Evolutionary conservation across 2,797 vertebrate genomes (phyloP).

Genomic region (Serranus cabrilla): DNA sequence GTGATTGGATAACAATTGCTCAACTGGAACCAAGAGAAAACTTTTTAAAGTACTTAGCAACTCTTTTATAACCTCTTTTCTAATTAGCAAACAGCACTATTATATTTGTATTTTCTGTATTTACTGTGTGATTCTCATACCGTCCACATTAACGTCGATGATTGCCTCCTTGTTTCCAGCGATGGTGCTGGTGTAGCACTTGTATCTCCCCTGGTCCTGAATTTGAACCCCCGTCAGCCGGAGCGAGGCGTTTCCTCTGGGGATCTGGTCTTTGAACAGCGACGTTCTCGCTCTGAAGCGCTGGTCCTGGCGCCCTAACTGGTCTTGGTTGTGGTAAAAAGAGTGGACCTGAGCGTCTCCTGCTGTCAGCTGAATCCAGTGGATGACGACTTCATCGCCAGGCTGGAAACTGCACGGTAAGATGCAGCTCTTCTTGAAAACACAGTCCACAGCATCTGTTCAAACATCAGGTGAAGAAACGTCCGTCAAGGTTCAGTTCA

Average conservation of each 20-base stretch:
- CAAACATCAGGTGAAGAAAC: conserved; percentile 9
- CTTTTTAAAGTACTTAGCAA: too few relatives aligned
- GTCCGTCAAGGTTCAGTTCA: not conserved
- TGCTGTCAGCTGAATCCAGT: conserved; percentile 40
- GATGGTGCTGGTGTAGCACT: conserved; percentile 80
- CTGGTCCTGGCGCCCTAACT: conserved; percentile 31
- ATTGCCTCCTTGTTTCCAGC: not conserved
- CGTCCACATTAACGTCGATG: conserved; percentile 61
- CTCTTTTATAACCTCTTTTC: too few relatives aligned
- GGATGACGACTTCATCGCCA: conserved; percentile 28
- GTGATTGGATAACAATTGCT: too few relatives aligned
- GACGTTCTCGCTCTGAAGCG: conserved; percentile 76
- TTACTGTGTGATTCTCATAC: conserved; percentile 58
- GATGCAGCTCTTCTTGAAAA: conserved; percentile 21
- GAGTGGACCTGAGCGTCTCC: conserved; percentile 52
- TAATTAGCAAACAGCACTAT: too few relatives aligned
- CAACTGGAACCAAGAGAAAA: too few relatives aligned
- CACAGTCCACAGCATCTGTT: conserved; percentile 40
- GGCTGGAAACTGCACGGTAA: conserved; percentile 13
- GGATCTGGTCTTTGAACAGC: conserved; percentile 74
- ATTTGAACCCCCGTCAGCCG: conserved; percentile 62
- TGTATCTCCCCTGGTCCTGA: conserved; percentile 78
- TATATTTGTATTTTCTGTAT: not conserved
- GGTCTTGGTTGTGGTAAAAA: conserved; percentile 70
- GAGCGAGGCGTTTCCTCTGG: conserved; percentile 83